Percentiles rank a stretch among this genome's conserved stretches.
Evolutionary conservation across 2,113 vertebrate genomes (phyloP).

Genomic region (Anser brachyrhynchus): DNA sequence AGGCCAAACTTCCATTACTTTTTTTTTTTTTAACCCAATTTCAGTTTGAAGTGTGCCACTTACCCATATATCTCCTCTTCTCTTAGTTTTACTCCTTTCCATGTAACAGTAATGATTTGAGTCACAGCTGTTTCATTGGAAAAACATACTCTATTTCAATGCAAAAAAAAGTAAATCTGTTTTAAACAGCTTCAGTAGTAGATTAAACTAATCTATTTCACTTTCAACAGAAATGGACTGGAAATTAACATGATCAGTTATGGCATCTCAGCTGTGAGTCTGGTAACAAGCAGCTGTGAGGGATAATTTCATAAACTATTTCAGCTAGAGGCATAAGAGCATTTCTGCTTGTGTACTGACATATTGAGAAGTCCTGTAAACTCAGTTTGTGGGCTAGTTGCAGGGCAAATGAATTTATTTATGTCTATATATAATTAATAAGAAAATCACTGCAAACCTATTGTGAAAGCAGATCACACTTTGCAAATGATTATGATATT

Average conservation of each 20-base stretch:
- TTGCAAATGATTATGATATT: not conserved
- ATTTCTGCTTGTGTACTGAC: not conserved
- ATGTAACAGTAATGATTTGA: not conserved
- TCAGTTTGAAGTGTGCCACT: not conserved
- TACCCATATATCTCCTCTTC: not conserved
- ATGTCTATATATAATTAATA: not conserved
- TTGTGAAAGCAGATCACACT: not conserved
- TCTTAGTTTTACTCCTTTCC: not conserved
- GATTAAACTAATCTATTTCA: constrained; percentile 60
- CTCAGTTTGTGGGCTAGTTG: not conserved
- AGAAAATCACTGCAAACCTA: not conserved
- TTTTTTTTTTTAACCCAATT: not conserved
- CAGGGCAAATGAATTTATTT: not conserved
- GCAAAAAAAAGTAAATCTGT: constrained; percentile 26
- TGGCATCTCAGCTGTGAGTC: constrained; percentile 1
- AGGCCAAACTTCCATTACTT: not conserved
- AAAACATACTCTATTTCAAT: constrained; percentile 16
- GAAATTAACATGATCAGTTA: constrained; percentile 57
- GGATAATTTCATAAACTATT: constrained; percentile 45
- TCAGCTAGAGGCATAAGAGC: not conserved
- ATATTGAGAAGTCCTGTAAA: not conserved
- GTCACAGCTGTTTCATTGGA: constrained; percentile 16
- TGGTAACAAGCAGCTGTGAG: constrained; percentile 38
- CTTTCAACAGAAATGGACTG: constrained; percentile 40
- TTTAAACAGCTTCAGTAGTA: constrained; percentile 8